Conservation (phyloP, 64 coral and sea anemone genomes). For the Catalaphyllia jardinei region DNA sequence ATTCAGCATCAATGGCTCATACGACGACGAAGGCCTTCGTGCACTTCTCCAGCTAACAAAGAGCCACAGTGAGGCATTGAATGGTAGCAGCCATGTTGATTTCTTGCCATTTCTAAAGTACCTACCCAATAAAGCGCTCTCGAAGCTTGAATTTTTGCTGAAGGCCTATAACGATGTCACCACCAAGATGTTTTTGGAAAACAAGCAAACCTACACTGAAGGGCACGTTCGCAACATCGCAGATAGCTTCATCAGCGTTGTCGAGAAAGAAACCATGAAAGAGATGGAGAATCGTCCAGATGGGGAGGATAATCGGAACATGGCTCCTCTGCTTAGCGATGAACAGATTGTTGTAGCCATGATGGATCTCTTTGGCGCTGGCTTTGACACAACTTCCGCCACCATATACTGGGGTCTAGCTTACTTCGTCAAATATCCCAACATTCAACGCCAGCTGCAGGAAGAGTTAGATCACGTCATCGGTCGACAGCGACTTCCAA, state of each 20-base stretch:
- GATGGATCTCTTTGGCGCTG: conserved; percentile 77
- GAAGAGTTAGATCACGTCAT: conserved; percentile 74
- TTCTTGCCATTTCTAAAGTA: conserved; percentile 73
- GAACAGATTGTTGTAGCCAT: conserved; percentile 47
- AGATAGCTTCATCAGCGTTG: too few relatives aligned
- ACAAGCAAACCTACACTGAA: too few relatives aligned
- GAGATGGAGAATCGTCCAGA: too few relatives aligned
- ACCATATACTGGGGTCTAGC: conserved; percentile 63
- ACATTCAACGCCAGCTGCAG: conserved; percentile 58
- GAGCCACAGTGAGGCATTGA: conserved; percentile 41
- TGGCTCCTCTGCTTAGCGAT: conserved; percentile 20
- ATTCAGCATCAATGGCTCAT: conserved; percentile 43
- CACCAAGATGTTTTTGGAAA: too few relatives aligned
- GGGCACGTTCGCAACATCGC: too few relatives aligned
- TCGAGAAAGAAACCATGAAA: too few relatives aligned
- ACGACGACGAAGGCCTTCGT: conserved; percentile 40
- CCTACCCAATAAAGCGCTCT: conserved; percentile 62
- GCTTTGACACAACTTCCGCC: conserved; percentile 72
- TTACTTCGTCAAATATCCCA: conserved; percentile 69
- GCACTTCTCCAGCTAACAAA: conserved; percentile 49
- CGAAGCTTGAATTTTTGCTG: conserved; percentile 10
- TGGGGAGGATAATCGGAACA: not conserved
- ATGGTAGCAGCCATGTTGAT: conserved; percentile 57
- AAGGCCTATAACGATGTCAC: too few relatives aligned
- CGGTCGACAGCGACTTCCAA: conserved; percentile 50